These are phyloP conservation scores for Acleris cristana DNA, from an alignment of 2,888 invertebrate genomes.

Conservation along the genomic window DNA sequence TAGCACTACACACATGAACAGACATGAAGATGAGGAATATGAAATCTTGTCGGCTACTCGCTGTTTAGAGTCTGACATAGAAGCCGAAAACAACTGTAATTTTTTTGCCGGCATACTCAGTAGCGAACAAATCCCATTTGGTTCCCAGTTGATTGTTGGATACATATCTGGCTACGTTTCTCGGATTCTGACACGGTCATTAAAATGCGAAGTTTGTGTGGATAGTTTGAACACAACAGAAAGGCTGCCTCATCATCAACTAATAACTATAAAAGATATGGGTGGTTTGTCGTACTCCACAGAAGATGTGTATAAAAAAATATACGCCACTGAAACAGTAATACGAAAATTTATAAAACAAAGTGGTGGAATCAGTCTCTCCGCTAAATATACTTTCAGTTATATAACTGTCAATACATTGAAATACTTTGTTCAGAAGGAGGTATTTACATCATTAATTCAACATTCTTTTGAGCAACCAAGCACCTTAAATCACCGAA, in stretches of 20 bases:
- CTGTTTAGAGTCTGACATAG: no score
- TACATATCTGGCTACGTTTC: no score
- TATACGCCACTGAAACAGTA: background rate
- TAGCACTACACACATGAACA: no score
- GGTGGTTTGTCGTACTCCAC: slow-evolving; percentile 30
- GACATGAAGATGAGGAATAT: background rate
- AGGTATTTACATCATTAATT: no score
- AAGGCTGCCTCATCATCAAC: slow-evolving; percentile 36
- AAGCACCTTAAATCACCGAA: background rate
- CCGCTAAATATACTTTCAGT: background rate
- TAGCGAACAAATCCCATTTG: no score
- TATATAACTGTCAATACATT: background rate
- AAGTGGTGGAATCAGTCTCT: background rate
- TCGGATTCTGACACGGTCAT: slow-evolving; percentile 37
- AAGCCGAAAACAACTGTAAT: no score
- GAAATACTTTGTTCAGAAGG: background rate
- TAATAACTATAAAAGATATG: slow-evolving; percentile 30
- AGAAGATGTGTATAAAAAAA: background rate
- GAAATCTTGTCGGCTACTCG: no score
- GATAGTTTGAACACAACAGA: slow-evolving; percentile 20
- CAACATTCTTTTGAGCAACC: background rate
- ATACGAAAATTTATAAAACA: background rate
- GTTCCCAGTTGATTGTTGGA: background rate
- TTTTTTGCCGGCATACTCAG: no score
- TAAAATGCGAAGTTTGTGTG: slow-evolving; percentile 1